Evolutionary conservation across 2,888 invertebrate genomes (phyloP).

Genomic region (Myopa tessellatipennis): DNA sequence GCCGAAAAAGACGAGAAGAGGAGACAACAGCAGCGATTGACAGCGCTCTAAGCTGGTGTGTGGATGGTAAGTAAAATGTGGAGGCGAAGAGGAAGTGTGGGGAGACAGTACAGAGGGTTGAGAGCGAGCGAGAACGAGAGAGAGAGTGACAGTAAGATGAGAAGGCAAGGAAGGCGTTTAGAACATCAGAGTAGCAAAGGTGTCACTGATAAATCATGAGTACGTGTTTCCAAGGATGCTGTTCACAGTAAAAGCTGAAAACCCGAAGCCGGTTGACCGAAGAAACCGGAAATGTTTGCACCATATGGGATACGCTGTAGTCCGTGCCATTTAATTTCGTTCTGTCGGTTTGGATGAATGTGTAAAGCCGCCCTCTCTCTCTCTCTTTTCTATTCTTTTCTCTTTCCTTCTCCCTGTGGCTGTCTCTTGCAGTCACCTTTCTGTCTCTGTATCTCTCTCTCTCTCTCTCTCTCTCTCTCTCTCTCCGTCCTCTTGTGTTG

Average conservation of each 20-base stretch:
- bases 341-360: too few species aligned
- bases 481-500: background rate
- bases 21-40: background rate
- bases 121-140: background rate
- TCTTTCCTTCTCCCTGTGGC: background rate
- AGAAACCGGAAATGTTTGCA: background rate
- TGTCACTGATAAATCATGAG: slow-evolving; percentile 22
- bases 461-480: background rate
- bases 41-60: background rate
- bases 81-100: too few species aligned
- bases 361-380: too few species aligned
- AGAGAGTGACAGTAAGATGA: background rate
- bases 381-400: too few species aligned
- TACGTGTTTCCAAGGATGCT: slow-evolving; percentile 10
- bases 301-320: too few species aligned
- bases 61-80: background rate
- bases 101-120: too few species aligned
- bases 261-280: background rate
- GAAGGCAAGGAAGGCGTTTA: background rate
- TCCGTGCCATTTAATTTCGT: too few species aligned
- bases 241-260: background rate
- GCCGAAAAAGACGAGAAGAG: background rate
- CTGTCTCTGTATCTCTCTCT: background rate
- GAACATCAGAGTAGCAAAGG: background rate
- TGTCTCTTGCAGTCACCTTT: background rate